phyloP scores from a whole-genome alignment of 2,113 vertebrate species.

The Leiothrix lutea region DNA sequence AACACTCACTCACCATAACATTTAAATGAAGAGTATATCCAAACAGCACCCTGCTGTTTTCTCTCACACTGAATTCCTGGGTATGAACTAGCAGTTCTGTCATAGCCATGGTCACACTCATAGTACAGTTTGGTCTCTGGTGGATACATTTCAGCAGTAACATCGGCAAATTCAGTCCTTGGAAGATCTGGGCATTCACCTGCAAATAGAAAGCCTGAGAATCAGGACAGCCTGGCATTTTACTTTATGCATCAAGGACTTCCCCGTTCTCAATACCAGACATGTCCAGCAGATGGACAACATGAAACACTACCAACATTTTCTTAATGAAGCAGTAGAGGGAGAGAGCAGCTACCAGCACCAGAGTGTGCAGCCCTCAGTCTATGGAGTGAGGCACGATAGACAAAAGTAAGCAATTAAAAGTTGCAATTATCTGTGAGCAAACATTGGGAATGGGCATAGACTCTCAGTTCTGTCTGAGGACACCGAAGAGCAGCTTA shows the following conservation, averaged over 20 bases:
- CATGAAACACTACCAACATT: not conserved
- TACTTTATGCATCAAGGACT: not conserved
- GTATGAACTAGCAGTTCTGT: not conserved
- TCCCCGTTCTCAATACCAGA: not conserved
- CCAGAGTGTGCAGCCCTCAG: not conserved
- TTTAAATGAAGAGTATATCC: not conserved
- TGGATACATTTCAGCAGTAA: not conserved
- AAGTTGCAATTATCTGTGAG: not conserved
- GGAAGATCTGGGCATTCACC: not conserved
- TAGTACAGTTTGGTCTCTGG: not conserved
- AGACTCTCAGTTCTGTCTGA: not conserved
- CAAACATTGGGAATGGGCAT: not conserved
- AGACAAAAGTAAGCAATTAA: not conserved
- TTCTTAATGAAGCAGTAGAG: not conserved
- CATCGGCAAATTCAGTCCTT: not conserved
- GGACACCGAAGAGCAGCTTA: not conserved
- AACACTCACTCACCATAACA: slow-evolving; percentile 21
- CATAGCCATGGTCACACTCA: not conserved
- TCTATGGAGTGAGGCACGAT: not conserved
- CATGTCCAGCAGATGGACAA: not conserved
- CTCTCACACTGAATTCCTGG: not conserved
- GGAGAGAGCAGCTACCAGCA: not conserved
- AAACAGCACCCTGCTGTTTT: not conserved
- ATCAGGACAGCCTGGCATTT: not conserved
- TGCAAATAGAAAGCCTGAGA: not conserved